Percentiles rank a stretch among this genome's conserved stretches.
phyloP scores from a whole-genome alignment of 2,113 vertebrate genomes.

The Indicator indicator region DNA sequence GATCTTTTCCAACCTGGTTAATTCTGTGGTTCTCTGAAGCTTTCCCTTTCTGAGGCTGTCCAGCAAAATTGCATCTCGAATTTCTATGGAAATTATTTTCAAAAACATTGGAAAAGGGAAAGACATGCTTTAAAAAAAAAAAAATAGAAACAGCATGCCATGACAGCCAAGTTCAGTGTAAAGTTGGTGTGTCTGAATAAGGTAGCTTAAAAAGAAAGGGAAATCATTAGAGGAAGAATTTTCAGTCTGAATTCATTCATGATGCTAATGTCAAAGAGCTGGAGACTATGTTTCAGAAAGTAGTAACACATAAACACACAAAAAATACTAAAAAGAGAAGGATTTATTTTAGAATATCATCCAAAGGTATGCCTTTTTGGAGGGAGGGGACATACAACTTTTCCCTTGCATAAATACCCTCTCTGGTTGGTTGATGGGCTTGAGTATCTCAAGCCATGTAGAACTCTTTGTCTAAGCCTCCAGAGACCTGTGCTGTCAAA shows the following conservation, averaged over 20 bases:
- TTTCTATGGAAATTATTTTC: neutral
- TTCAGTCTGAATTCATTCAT: neutral
- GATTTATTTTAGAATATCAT: neutral
- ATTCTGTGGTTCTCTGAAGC: neutral
- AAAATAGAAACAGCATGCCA: rapidly evolving
- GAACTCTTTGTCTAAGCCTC: neutral
- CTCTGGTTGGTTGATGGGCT: neutral
- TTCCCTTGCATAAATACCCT: neutral
- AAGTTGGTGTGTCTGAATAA: neutral
- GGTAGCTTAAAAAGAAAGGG: neutral
- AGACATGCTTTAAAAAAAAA: neutral
- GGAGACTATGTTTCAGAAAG: neutral
- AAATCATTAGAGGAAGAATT: neutral
- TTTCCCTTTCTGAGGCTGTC: neutral
- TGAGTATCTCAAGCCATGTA: neutral
- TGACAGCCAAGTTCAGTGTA: neutral
- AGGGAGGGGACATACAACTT: neutral
- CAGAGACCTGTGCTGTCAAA: rapidly evolving
- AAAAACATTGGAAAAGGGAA: neutral
- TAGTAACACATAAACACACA: neutral
- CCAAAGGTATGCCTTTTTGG: neutral
- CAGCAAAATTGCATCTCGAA: neutral
- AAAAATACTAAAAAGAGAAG: neutral
- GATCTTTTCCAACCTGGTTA: too few species aligned
- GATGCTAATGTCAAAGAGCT: neutral